Conservation (phyloP, 2,113 vertebrate species). For the Amphiprion percula region DNA sequence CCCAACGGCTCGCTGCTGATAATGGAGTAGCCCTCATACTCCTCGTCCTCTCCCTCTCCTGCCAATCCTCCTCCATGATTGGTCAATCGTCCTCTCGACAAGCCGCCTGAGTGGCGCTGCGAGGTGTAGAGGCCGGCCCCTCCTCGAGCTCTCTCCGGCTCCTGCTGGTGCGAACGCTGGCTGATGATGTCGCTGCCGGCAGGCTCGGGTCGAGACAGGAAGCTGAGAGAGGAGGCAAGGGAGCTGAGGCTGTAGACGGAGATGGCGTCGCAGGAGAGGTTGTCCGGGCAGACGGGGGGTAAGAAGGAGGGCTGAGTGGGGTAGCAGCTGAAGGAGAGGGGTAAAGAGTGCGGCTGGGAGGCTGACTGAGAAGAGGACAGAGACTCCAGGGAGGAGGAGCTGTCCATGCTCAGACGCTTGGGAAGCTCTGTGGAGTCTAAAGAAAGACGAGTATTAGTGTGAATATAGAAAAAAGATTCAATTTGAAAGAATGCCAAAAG, state of each 20-base stretch:
- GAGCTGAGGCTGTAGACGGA: conserved; percentile 98
- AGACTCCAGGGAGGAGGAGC: conserved; percentile 96
- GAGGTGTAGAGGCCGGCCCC: conserved; percentile 68
- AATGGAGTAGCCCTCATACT: conserved; percentile 94
- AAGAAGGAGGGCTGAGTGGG: conserved; percentile 89
- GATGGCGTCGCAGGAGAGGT: conserved; percentile 92
- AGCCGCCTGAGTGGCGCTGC: conserved; percentile 66
- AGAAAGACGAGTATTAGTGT: neutral
- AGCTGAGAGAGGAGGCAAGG: conserved; percentile 95
- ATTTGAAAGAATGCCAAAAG: neutral
- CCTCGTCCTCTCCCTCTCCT: conserved; percentile 87
- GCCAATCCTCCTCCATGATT: conserved; percentile 40
- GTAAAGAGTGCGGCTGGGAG: conserved; percentile 89
- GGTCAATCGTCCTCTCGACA: conserved; percentile 35
- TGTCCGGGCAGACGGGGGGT: conserved; percentile 87
- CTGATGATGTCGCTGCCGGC: conserved; percentile 82
- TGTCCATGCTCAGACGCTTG: conserved; percentile 95
- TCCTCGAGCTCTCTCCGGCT: conserved; percentile 80
- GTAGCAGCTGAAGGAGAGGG: conserved; percentile 84
- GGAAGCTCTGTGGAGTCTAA: conserved; percentile 96
- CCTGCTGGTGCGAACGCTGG: conserved; percentile 82
- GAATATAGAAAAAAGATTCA: neutral
- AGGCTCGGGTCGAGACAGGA: conserved; percentile 90
- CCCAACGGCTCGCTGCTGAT: conserved; percentile 92
- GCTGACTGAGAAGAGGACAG: conserved; percentile 94